Conservation (phyloP, 2,797 vertebrate genomes). For the Diglossa cyanea region DNA sequence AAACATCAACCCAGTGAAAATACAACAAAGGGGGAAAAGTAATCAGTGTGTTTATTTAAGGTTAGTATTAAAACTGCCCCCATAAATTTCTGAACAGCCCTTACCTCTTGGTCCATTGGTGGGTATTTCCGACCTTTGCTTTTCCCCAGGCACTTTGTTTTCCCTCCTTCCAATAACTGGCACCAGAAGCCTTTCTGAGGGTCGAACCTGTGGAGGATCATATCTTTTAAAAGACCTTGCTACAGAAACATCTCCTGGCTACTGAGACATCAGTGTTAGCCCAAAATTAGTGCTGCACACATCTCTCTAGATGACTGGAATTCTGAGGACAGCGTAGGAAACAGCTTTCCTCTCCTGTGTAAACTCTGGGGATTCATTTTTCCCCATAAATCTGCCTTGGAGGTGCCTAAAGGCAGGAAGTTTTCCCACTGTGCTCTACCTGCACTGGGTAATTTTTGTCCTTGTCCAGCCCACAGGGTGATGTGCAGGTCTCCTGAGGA, state of each 20-base stretch:
- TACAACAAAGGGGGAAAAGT: background rate
- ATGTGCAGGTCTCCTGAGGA: background rate
- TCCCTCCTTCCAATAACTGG: conserved; percentile 92
- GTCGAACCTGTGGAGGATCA: conserved; percentile 84
- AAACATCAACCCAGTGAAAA: background rate
- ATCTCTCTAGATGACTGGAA: background rate
- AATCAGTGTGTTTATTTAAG: background rate
- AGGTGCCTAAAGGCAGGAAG: background rate
- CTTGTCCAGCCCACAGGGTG: background rate
- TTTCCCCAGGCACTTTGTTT: conserved; percentile 95
- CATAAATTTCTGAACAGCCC: background rate
- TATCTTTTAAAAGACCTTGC: background rate
- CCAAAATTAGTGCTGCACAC: background rate
- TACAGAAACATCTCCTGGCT: background rate
- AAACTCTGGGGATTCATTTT: background rate
- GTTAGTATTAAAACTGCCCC: background rate
- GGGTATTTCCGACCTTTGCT: conserved; percentile 95
- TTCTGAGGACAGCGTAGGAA: background rate
- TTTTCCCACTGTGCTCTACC: background rate
- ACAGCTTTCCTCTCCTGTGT: background rate
- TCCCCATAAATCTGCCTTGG: background rate
- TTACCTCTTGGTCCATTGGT: conserved; percentile 93
- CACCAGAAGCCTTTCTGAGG: conserved; percentile 98
- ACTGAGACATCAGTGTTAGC: background rate
- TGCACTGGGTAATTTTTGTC: background rate